Evolutionary conservation across 2,113 vertebrate genomes (phyloP), one percentile per base, ranked within the genome.

Genomic region (Hemichromis elongatus): DNA sequence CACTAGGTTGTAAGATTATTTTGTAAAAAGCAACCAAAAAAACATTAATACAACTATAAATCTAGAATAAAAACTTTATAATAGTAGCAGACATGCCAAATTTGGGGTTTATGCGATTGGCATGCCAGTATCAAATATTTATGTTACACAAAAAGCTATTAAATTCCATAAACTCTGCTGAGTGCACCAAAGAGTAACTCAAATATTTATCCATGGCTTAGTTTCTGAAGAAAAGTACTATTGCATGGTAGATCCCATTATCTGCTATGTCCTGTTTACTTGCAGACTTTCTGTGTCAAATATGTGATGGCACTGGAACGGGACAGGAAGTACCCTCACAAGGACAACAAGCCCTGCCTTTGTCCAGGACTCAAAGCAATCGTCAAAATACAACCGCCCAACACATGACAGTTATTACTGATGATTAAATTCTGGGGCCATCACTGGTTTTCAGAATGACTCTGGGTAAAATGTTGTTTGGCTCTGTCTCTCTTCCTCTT

Each of bases 341-440:
- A 57, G 33, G 61, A n/a, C 68, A 89, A 96, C 93, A 96, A 93
- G 83, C 82, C 37, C 56, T 63, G 61, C 59, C 88, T 93, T 95
- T 96, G 94, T 96, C 81, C 80, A 16, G 47, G 14, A 55, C 87
- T 93, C 89, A 94, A 94, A 94, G 88, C 55, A 59, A 52, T 77
- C 73, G n/a, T 86, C 82, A 83, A 86, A 80, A 90, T 82, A 73
- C 87, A 83, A 80, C 86, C 18, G 28, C 7, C 82, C 68, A 92
- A 87, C 94, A 87, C 94, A 95, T 96, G 95, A 95, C 90, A 93
- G 57, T 92, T 81, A 94, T 96, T 95, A 96, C 61, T 66, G 86
- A 28, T 94, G 87, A 95, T 94, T 93, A 4, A 91, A 94, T 95
- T 95, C 52, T 59, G 56, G 80, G 50, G 13, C 26, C 83, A 79